Evolutionary conservation across 2,797 vertebrate species (phyloP).

Genomic region (Myotis daubentonii): DNA sequence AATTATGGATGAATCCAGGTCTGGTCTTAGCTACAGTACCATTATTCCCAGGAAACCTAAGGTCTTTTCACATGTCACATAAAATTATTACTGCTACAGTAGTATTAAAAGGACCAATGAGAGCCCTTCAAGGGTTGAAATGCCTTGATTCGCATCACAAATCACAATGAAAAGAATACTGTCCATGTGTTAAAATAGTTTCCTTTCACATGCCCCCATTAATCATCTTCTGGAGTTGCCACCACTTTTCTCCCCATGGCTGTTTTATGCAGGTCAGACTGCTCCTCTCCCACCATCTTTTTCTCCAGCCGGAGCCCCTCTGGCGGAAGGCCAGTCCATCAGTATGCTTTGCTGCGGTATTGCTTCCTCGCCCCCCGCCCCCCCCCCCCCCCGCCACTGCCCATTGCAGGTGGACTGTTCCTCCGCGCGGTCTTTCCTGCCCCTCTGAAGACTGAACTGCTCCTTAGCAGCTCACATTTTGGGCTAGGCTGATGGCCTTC

Average conservation of each 20-base stretch:
- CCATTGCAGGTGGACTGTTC: conserved; percentile 25
- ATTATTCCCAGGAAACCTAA: conserved; percentile 67
- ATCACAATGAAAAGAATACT: conserved; percentile 66
- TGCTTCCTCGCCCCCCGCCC: conserved; percentile 5
- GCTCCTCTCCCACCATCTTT: conserved; percentile 44
- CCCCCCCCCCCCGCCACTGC: not conserved
- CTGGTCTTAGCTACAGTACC: conserved; percentile 70
- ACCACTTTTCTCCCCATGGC: conserved; percentile 59
- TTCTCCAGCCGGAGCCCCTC: conserved; percentile 16
- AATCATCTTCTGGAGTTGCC: conserved; percentile 68
- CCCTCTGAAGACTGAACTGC: not conserved
- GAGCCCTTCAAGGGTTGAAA: conserved; percentile 71
- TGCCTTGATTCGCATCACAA: conserved; percentile 74
- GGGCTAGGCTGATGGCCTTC: not conserved
- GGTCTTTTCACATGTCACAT: conserved; percentile 70
- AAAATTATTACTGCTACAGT: conserved; percentile 76
- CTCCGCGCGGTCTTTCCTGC: not conserved
- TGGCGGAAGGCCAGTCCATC: conserved; percentile 20
- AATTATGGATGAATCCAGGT: conserved; percentile 75
- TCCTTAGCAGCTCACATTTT: conserved; percentile 24
- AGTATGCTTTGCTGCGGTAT: conserved; percentile 19
- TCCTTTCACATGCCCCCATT: conserved; percentile 59
- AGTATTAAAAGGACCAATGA: conserved; percentile 71
- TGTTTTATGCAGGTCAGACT: conserved; percentile 57
- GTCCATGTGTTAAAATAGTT: conserved; percentile 70